These are phyloP conservation scores for Anolis carolinensis DNA, from an alignment of 2,113 vertebrate genomes.

Conservation along the genomic window DNA sequence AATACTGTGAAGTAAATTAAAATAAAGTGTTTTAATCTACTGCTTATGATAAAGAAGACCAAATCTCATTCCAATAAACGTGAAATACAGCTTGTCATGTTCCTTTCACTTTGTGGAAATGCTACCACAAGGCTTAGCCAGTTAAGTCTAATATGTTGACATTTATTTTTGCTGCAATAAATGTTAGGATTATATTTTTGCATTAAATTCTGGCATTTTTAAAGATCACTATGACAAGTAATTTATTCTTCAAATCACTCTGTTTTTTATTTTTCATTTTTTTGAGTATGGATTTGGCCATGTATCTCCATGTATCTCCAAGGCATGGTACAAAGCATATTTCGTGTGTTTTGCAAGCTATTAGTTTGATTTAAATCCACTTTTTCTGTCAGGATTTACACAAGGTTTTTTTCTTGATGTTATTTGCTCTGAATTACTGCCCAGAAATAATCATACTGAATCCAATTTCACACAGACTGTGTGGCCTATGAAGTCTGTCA, in stretches of 20 bases:
- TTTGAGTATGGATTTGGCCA: conserved; percentile 80
- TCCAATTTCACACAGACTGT: conserved; percentile 79
- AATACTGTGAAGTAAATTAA: conserved; percentile 77
- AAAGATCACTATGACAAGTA: conserved; percentile 85
- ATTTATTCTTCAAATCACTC: conserved; percentile 83
- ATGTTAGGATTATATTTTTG: conserved; percentile 87
- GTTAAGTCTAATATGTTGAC: conserved; percentile 85
- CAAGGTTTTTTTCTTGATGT: conserved; percentile 75
- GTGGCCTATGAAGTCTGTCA: conserved; percentile 71
- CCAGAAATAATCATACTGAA: conserved; percentile 80
- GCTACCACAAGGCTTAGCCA: conserved; percentile 78
- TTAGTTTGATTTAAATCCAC: conserved; percentile 84
- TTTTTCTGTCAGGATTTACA: conserved; percentile 79
- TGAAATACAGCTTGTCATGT: conserved; percentile 82
- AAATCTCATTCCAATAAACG: conserved; percentile 79
- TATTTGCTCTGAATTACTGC: conserved; percentile 81
- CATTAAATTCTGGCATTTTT: conserved; percentile 85
- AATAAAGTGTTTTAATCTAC: conserved; percentile 81
- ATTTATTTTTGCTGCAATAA: conserved; percentile 86
- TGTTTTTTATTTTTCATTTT: conserved; percentile 80
- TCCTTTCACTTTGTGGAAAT: conserved; percentile 78
- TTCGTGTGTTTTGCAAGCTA: conserved; percentile 80
- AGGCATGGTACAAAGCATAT: conserved; percentile 78
- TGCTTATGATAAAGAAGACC: conserved; percentile 80
- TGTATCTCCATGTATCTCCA: conserved; percentile 80